Percentiles rank a stretch among this genome's conserved stretches.
Conservation (phyloP, 2,113 vertebrate species). For the Panthera tigris region DNA sequence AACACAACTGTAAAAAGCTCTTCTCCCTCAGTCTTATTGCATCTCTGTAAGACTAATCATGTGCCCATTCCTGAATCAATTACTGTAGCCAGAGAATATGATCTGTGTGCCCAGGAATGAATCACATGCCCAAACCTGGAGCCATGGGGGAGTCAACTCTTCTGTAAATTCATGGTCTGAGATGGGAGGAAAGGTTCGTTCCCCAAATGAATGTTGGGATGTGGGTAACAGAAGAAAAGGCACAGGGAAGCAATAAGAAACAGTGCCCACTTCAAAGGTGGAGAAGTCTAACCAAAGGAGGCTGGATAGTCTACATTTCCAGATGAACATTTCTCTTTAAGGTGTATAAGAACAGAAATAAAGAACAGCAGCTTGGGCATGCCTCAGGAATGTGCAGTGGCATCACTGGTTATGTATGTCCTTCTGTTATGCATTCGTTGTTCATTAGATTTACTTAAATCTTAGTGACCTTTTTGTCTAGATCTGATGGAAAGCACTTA, state of each 20-base stretch:
- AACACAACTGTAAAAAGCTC: background rate
- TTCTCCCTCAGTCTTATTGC: background rate
- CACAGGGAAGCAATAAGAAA: background rate
- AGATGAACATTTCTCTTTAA: background rate
- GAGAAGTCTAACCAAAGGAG: background rate
- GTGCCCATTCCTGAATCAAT: background rate
- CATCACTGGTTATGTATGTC: fast-evolving
- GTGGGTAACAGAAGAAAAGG: background rate
- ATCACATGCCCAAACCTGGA: background rate
- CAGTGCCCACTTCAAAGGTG: background rate
- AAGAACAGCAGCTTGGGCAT: background rate
- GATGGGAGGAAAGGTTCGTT: background rate
- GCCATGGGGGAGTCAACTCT: background rate
- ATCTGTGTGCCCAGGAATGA: background rate
- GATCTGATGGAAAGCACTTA: background rate
- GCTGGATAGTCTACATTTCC: background rate
- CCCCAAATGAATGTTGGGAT: background rate
- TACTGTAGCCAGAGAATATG: background rate
- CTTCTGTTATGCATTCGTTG: background rate
- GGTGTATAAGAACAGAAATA: background rate
- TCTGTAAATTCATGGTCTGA: background rate
- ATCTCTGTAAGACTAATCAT: background rate
- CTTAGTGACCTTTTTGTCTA: background rate
- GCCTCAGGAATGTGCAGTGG: background rate
- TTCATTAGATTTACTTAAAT: background rate